Evolutionary conservation across 2,888 invertebrate genomes (phyloP).

Genomic region (Troides helena): DNA sequence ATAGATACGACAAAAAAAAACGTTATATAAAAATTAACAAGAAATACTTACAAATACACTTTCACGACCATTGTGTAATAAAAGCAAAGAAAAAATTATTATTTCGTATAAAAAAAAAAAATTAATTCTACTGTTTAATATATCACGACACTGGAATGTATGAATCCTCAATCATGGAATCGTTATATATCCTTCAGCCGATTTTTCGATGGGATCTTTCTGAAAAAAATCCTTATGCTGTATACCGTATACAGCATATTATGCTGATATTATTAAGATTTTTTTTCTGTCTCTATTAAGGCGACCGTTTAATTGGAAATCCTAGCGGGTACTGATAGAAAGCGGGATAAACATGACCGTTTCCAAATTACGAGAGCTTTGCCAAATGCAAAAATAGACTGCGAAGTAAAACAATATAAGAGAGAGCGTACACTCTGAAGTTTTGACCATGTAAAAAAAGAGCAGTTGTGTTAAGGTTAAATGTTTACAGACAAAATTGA

Average conservation of each 20-base stretch:
- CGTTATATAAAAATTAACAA: not conserved
- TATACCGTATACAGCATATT: conserved; percentile 67
- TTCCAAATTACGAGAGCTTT: conserved; percentile 44
- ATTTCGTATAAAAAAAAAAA: conserved; percentile 37
- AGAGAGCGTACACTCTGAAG: conserved; percentile 32
- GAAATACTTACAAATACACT: conserved; percentile 53
- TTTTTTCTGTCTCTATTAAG: conserved; percentile 35
- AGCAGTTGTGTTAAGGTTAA: not conserved
- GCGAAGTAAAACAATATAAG: conserved; percentile 43
- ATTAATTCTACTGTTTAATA: conserved; percentile 30
- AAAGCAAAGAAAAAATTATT: conserved; percentile 37
- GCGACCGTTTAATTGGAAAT: conserved; percentile 42
- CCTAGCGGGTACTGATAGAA: conserved; percentile 47
- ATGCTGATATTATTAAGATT: conserved; percentile 33
- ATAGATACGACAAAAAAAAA: not conserved
- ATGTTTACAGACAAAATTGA: not conserved
- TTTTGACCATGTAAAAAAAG: conserved; percentile 3
- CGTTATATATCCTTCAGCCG: conserved; percentile 40
- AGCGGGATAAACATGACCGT: conserved; percentile 44
- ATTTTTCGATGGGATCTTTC: conserved; percentile 56
- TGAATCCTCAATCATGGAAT: conserved; percentile 28
- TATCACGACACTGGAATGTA: conserved; percentile 53
- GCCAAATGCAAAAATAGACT: conserved; percentile 64
- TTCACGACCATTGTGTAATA: conserved; percentile 59
- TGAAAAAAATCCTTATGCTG: conserved; percentile 57